Percentiles rank a stretch among this genome's conserved stretches.
Evolutionary conservation across 2,113 vertebrate species (phyloP).

Genomic region (Andinoacara biseriatus): DNA sequence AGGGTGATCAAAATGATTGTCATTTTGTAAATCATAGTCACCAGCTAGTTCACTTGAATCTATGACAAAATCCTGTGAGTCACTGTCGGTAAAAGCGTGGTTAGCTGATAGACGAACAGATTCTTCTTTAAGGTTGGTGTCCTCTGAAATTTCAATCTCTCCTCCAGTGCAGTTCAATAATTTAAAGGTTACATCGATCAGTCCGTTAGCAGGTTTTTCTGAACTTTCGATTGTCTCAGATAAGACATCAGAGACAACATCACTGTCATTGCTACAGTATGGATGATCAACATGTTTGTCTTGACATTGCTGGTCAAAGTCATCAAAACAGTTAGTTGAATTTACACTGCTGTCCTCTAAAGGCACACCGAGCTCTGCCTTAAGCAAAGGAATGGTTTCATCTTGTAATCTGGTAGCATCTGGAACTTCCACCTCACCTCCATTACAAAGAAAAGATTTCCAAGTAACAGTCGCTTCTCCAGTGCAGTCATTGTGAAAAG

Average conservation of each 20-base stretch:
- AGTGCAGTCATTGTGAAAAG: neutral
- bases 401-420: conserved; percentile 42
- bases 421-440: conserved; percentile 58
- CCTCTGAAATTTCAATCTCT: conserved; percentile 50
- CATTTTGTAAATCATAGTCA: conserved; percentile 11
- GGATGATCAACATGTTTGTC: conserved; percentile 44
- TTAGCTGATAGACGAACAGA: conserved; percentile 21
- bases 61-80: neutral
- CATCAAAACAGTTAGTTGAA: neutral
- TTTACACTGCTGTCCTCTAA: conserved; percentile 20
- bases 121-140: conserved; percentile 8
- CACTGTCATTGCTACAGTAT: conserved; percentile 26
- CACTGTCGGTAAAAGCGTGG: neutral
- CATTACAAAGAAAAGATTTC: conserved; percentile 50
- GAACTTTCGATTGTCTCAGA: neutral
- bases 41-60: conserved; percentile 23
- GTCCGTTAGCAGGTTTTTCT: neutral
- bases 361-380: neutral
- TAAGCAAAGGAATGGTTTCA: conserved; percentile 48
- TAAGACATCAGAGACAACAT: no score
- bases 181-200: conserved; percentile 58
- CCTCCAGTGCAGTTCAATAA: conserved; percentile 60
- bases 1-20: conserved; percentile 47
- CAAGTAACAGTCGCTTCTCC: conserved; percentile 8
- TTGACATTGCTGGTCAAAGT: neutral